Conservation (phyloP, 1,140 invertebrate genomes). For the Drosophila rufa region DNA sequence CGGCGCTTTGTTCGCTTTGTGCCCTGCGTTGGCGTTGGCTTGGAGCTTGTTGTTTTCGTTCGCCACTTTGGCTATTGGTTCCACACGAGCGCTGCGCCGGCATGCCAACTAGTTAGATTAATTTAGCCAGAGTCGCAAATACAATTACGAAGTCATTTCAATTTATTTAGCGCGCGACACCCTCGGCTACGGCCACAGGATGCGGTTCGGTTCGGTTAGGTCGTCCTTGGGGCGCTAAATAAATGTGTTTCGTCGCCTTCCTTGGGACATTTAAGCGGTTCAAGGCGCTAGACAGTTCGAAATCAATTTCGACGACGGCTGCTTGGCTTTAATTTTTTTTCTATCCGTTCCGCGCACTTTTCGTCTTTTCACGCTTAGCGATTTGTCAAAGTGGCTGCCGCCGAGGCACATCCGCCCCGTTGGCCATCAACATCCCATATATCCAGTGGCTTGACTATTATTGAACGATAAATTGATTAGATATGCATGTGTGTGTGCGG, state of each 20-base stretch:
- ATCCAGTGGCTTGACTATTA: conserved; percentile 74
- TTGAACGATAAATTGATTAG: conserved; percentile 85
- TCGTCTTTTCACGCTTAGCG: conserved; percentile 46
- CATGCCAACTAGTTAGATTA: conserved; percentile 82
- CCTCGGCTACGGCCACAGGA: conserved; percentile 25
- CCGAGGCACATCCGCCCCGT: conserved; percentile 19
- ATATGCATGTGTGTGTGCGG: conserved; percentile 54
- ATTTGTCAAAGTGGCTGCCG: conserved; percentile 75
- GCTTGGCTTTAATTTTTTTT: conserved; percentile 47
- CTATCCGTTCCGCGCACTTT: conserved; percentile 9
- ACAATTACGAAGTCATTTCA: conserved; percentile 82
- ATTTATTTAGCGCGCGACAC: conserved; percentile 76
- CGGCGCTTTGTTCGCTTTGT: conserved; percentile 65
- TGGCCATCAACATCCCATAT: conserved; percentile 28
- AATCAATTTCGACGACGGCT: conserved; percentile 54
- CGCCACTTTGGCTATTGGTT: conserved; percentile 53
- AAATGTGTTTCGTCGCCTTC: conserved; percentile 27
- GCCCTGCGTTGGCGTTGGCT: conserved; percentile 1
- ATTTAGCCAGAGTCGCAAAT: conserved; percentile 78
- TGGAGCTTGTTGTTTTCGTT: conserved; percentile 17
- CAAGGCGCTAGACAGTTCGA: conserved; percentile 26
- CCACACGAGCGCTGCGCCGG: conserved; percentile 70
- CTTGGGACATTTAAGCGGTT: conserved; percentile 1
- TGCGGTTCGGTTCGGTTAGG: conserved; percentile 42
- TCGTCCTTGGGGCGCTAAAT: conserved; percentile 28